phyloP scores from a whole-genome alignment of 37 sponge, comb jelly and placozoan species.

The Beroe forskalii region DNA sequence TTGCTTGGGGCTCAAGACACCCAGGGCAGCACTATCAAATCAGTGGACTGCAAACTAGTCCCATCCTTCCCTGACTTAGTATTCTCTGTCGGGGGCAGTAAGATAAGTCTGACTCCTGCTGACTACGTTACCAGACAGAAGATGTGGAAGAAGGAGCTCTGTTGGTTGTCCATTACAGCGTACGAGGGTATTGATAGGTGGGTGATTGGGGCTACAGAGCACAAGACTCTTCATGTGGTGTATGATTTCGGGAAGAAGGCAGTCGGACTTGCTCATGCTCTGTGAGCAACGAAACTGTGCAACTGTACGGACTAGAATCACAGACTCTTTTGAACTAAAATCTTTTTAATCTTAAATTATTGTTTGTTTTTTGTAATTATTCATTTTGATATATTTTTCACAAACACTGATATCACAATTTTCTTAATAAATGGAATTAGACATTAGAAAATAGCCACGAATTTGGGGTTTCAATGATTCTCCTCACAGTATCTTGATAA shows the following conservation, averaged over 20 bases:
- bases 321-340: too few relatives aligned
- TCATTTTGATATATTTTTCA: too few relatives aligned
- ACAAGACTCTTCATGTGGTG: background rate
- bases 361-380: too few relatives aligned
- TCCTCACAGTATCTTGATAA: too few relatives aligned
- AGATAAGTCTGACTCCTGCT: background rate
- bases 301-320: too few relatives aligned
- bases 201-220: background rate
- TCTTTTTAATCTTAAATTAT: too few relatives aligned
- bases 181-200: background rate
- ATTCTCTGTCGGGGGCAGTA: background rate
- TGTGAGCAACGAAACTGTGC: background rate
- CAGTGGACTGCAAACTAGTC: background rate
- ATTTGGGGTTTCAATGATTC: too few relatives aligned
- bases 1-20: background rate
- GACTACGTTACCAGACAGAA: background rate
- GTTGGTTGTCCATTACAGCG: background rate
- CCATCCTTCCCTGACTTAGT: background rate
- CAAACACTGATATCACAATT: too few relatives aligned
- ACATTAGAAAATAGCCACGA: too few relatives aligned
- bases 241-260: background rate
- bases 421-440: too few relatives aligned
- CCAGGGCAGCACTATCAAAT: background rate
- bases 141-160: background rate
- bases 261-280: background rate